These are phyloP conservation scores for Scaptomyza cyrtandrae DNA, from an alignment of 2,888 invertebrate genomes.

Conservation along the genomic window DNA sequence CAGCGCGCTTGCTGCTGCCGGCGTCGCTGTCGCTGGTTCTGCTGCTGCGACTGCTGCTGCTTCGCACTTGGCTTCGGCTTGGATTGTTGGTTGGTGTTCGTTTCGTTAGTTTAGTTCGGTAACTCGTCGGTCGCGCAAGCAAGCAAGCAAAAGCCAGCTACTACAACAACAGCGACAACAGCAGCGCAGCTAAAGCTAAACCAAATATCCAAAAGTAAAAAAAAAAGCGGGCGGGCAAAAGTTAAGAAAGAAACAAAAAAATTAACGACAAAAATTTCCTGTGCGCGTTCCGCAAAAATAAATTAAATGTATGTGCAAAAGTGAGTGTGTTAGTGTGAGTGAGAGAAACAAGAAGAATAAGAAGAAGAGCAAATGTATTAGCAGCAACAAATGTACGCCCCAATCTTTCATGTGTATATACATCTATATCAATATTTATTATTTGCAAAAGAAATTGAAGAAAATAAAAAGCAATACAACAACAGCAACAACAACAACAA, in stretches of 20 bases:
- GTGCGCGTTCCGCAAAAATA: slow-evolving; percentile 44
- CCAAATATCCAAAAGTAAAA: slow-evolving; percentile 20
- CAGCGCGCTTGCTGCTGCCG: slow-evolving; percentile 49
- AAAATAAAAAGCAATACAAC: slow-evolving; percentile 33
- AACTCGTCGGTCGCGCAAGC: slow-evolving; percentile 82
- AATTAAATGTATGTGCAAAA: slow-evolving; percentile 45
- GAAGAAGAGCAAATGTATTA: slow-evolving; percentile 22
- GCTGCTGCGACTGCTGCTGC: slow-evolving; percentile 37
- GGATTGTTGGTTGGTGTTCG: slow-evolving; percentile 60
- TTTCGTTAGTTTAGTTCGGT: slow-evolving; percentile 82
- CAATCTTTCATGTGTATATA: slow-evolving; percentile 39
- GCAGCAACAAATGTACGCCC: slow-evolving; percentile 31
- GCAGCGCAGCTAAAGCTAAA: slow-evolving; percentile 27
- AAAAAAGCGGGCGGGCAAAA: slow-evolving; percentile 47
- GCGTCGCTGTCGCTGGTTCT: slow-evolving; percentile 37
- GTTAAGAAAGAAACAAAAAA: slow-evolving; percentile 34
- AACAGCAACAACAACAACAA: slow-evolving; percentile 15
- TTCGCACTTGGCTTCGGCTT: slow-evolving; percentile 67
- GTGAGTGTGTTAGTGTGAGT: slow-evolving; percentile 20
- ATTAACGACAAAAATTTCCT: slow-evolving; percentile 51
- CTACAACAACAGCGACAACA: slow-evolving; percentile 20
- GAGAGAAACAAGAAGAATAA: slow-evolving; percentile 16
- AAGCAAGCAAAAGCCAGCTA: slow-evolving; percentile 37
- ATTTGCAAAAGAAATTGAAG: slow-evolving; percentile 29
- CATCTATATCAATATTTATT: slow-evolving; percentile 61